Base-by-base conservation (phyloP, 2,797 vertebrate species). In the Triplophysa bombifrons region DNA sequence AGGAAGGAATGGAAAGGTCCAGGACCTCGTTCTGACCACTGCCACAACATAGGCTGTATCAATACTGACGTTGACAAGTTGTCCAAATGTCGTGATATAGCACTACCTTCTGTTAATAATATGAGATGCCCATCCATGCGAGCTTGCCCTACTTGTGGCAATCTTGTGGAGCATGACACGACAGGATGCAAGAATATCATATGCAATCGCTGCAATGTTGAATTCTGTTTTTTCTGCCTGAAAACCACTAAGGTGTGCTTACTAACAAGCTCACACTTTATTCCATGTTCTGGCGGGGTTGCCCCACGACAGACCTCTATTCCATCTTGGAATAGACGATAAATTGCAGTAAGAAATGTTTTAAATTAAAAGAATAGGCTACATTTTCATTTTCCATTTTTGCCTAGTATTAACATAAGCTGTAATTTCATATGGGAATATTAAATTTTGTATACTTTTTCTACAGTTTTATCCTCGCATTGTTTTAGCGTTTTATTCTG, bases 201-300 rank as follows among this genome's bases (percentile, higher is more conserved):
- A 69, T 94, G 94, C 48, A 78, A 85, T 3, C 90, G 91, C 70
- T 94, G 93, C 58, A 86, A 84, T 63, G 27, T 89, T 0, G 91
- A 93, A 88, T 94, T 94, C 88, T 94, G 94, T 87, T 94, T 94
- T 0, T 88, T 93, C 76, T 94, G 94, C 34, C 88, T 94, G 80
- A 92, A 94, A 80, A 82, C 82, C 19, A 93, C 88, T 0, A 3
- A 67, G 0, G 51, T 48, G 13, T 94, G 93, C 82, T 16, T 86
- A 72, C 0, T 9, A 64, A 88, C 84, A 0, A 90, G 89, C 55
- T 48, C 78, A 0, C 5, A 91, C 82, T 94, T 61, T 84, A 38
- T 19, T 17, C 27, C 58, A 53, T 94, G 93, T 75, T 83, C 79
- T 2, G 86, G 10, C 1, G 90, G 90, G 0, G 87, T 92, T 16